Conservation (phyloP, 1,140 invertebrate genomes). For the Drosophila trapezifrons region DNA sequence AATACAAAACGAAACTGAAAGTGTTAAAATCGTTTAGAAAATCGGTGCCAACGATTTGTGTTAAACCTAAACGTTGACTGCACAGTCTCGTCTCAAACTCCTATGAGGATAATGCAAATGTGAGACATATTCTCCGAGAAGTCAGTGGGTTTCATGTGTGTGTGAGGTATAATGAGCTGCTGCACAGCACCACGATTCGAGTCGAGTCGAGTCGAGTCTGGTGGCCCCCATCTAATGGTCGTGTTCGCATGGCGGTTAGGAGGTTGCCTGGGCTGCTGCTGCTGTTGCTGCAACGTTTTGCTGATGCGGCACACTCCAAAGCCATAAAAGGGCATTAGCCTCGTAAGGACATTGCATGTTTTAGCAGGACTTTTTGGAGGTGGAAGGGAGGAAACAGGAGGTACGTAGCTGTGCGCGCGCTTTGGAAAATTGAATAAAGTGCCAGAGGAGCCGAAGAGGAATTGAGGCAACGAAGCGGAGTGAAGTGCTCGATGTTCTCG, state of each 20-base stretch:
- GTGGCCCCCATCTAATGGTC: constrained; percentile 34
- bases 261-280: constrained; percentile 26
- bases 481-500: constrained; percentile 40
- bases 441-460: constrained; percentile 14
- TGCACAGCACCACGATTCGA: constrained; percentile 20
- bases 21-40: constrained; percentile 7
- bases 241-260: constrained; percentile 40
- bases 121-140: constrained; percentile 45
- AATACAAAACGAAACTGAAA: constrained; percentile 10
- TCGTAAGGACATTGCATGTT: constrained; percentile 58
- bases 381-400: not conserved
- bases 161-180: constrained; percentile 60
- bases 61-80: constrained; percentile 39
- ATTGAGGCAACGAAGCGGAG: constrained; percentile 26
- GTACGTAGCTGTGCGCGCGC: constrained; percentile 42
- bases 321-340: constrained; percentile 79
- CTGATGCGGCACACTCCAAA: constrained; percentile 74
- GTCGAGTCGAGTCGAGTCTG: constrained; percentile 21
- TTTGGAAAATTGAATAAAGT: constrained; percentile 73
- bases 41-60: constrained; percentile 31
- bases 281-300: constrained; percentile 47
- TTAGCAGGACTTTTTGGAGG: constrained; percentile 20
- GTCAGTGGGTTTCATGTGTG: constrained; percentile 9
- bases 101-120: constrained; percentile 54
- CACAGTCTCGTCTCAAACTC: constrained; percentile 11